Conservation (phyloP, 2,797 vertebrate genomes). For the Artibeus jamaicensis region DNA sequence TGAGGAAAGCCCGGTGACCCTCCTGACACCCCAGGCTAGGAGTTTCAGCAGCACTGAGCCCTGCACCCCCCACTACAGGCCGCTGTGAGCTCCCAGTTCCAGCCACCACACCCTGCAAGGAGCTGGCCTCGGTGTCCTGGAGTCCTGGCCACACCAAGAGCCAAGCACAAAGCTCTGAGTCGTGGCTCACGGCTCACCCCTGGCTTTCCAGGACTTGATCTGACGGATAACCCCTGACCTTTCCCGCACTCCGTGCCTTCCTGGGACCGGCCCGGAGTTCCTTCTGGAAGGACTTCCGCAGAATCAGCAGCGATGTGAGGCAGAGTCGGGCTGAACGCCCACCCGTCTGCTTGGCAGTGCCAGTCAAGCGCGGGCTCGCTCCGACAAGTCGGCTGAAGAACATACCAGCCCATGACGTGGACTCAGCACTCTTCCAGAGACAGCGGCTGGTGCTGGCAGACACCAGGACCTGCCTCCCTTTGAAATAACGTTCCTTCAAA, state of each 20-base stretch:
- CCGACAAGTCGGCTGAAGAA: rapidly evolving
- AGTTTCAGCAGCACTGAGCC: neutral
- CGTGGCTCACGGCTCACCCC: rapidly evolving
- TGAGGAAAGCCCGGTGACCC: neutral
- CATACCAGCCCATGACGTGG: too few relatives aligned
- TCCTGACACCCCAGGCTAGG: neutral
- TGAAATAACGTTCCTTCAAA: neutral
- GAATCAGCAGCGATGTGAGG: neutral
- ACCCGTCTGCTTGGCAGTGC: rapidly evolving
- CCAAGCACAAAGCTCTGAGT: neutral
- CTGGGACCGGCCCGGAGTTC: neutral
- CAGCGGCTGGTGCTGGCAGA: neutral
- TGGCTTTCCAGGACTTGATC: neutral
- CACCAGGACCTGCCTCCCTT: neutral
- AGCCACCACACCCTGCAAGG: neutral
- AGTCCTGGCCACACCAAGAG: neutral
- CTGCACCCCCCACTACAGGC: rapidly evolving
- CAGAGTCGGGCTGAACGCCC: rapidly evolving
- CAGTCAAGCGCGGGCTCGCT: neutral
- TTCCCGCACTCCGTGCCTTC: too few relatives aligned
- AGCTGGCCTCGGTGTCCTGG: neutral
- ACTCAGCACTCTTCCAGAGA: too few relatives aligned
- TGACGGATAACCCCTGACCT: neutral
- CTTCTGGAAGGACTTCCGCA: neutral
- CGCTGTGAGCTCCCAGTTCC: rapidly evolving